phyloP scores from a whole-genome alignment of 2,113 vertebrate species.

The Nothoprocta pentlandii region DNA sequence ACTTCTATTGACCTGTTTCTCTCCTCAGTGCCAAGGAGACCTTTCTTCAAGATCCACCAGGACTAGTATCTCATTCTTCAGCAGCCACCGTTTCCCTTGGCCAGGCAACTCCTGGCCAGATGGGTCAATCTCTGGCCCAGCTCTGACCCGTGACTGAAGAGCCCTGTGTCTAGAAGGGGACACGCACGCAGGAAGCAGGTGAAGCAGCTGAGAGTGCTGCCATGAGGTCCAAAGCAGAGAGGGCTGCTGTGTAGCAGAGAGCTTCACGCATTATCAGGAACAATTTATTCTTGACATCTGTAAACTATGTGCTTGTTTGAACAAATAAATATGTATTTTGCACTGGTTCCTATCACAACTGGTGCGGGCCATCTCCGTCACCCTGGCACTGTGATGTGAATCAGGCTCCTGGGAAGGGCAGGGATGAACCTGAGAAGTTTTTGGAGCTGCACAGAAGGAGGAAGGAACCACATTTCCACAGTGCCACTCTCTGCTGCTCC shows the following conservation, averaged over 20 bases:
- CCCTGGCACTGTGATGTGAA: neutral
- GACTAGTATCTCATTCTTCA: neutral
- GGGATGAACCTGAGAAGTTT: neutral
- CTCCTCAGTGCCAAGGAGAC: neutral
- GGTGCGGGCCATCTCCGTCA: neutral
- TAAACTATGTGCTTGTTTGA: neutral
- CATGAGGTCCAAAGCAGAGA: conserved; percentile 14
- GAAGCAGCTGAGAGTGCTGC: neutral
- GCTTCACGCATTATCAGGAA: neutral
- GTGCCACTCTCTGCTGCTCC: neutral
- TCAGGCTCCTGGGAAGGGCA: neutral
- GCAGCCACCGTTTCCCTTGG: neutral
- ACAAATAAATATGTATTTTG: neutral
- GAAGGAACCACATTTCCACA: neutral
- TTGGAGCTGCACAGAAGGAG: neutral
- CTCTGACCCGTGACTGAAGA: neutral
- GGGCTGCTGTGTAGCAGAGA: neutral
- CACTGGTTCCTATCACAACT: neutral
- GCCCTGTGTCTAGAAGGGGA: neutral
- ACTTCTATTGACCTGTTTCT: neutral
- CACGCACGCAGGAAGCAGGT: neutral
- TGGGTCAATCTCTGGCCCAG: neutral
- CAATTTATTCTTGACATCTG: neutral
- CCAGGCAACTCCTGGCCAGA: neutral
- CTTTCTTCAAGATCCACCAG: neutral